A percentile compares a stretch with the other conserved stretches of the same genome.
These are phyloP conservation scores for Engraulis encrasicolus DNA, from an alignment of 2,113 vertebrate genomes.

Conservation along the genomic window DNA sequence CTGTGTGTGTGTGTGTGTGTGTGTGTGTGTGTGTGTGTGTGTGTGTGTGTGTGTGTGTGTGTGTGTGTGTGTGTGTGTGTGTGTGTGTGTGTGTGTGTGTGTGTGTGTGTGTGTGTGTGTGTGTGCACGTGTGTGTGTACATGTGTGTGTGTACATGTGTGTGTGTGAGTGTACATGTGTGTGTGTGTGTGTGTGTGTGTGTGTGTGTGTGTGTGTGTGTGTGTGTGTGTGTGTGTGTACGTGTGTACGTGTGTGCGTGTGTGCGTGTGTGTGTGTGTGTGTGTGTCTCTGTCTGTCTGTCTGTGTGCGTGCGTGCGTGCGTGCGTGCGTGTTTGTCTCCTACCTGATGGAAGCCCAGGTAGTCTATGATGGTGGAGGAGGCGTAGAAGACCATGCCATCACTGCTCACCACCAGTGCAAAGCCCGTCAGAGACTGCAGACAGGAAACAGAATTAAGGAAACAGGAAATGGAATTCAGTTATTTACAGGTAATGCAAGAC, in stretches of 20 bases:
- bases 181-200: neutral
- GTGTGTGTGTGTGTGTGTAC: neutral
- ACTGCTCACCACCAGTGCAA: slow-evolving; percentile 91
- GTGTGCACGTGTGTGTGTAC: neutral
- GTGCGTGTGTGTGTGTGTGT: neutral
- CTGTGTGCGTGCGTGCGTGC: neutral
- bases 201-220: neutral
- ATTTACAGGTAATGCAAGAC: no score
- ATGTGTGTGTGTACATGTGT: no score
- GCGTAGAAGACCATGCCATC: slow-evolving; percentile 97
- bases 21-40: no score
- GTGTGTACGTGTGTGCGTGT: neutral
- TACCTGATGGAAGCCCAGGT: slow-evolving; percentile 98
- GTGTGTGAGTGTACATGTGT: no score
- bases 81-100: no score
- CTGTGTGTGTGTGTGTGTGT: no score
- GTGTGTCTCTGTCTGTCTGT: neutral
- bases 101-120: neutral
- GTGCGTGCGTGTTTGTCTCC: slow-evolving; percentile 38
- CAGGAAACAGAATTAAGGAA: slow-evolving; percentile 51
- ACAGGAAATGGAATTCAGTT: no score
- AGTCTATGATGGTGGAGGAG: slow-evolving; percentile 92
- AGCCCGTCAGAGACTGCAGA: slow-evolving; percentile 90
- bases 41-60: no score
- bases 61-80: no score